These are phyloP conservation scores for Leptatherina wallacei DNA, from an alignment of 2,797 vertebrate species.

Conservation along the genomic window DNA sequence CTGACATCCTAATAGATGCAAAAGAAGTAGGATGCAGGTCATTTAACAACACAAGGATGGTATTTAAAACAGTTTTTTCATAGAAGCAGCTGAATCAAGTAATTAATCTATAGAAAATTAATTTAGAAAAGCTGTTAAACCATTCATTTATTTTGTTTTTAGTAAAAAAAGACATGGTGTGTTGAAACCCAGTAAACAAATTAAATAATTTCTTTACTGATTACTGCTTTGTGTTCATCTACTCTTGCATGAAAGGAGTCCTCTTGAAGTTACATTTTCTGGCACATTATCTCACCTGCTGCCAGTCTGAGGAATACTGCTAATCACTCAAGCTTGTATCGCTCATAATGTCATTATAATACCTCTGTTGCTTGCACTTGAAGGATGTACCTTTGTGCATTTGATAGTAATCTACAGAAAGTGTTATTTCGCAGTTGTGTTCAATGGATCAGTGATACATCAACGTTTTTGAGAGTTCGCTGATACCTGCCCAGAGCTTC, in stretches of 20 bases:
- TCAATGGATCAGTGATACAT: not conserved
- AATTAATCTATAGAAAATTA: no score
- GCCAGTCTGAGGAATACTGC: not conserved
- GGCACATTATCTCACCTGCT: not conserved
- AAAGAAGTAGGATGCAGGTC: not conserved
- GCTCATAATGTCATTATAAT: not conserved
- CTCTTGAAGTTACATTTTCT: not conserved
- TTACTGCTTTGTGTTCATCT: not conserved
- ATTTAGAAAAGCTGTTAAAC: no score
- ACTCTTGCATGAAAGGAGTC: not conserved
- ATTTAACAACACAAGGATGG: not conserved
- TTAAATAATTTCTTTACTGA: not conserved
- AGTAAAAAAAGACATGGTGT: not conserved
- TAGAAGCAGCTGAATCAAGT: not conserved
- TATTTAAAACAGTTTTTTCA: not conserved
- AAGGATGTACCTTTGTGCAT: not conserved
- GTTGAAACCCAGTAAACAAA: not conserved
- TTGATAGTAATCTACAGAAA: not conserved
- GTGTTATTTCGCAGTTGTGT: not conserved
- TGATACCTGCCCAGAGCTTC: no score
- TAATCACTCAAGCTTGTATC: not conserved
- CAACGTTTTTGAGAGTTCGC: not conserved
- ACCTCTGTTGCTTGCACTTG: not conserved
- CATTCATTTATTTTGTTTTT: no score
- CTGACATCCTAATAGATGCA: not conserved